Base-by-base conservation (phyloP, 1,140 invertebrate genomes). In the Metaphire vulgaris region DNA sequence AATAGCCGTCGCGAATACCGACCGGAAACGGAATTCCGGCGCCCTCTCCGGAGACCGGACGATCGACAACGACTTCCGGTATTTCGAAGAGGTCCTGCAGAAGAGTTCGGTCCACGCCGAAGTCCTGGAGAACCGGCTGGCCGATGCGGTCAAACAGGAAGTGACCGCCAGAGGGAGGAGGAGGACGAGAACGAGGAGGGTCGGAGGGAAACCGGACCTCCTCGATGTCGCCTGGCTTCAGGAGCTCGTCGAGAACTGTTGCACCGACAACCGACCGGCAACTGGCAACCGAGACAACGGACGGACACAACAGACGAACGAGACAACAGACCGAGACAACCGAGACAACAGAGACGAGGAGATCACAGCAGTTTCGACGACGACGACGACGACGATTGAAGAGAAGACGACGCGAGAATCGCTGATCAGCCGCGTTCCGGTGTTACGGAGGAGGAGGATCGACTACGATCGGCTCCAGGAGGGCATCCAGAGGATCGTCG, bases 201-300 rank as follows among this genome's bases (percentile, higher is more conserved):
- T n/a, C n/a, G n/a, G n/a, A n/a, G n/a, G n/a, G n/a, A 73, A 34
- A 21, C 32, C 32, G 15, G 72, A n/a, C 1, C 41, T 56, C 41
- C 56, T 73, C 41, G 41, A 73, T 41, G 72, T 41, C 41, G 72
- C 28, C 1, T 73, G 72, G 72, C 72, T 73, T n/a, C 32, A 64
- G 2, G 31, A 73, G n/a, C 29, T 73, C 32, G 31, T 30, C 26
- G 16, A 21, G 28, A 41, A 34, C 41, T 73, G 72, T 64, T 34
- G 32, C 28, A 64, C 32, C 28, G 72, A 41, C n/a, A 21, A 41
- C 15, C 72, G 34, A 16, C n/a, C 28, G 16, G 28, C 33, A 26
- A 33, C 34, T 1, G n/a, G n/a, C n/a, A n/a, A n/a, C n/a, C n/a
- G n/a, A n/a, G n/a, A n/a, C n/a, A n/a, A n/a, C n/a, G n/a, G n/a